Evolutionary conservation across 2,113 vertebrate species (phyloP), one percentile per base, ranked within the genome.

Genomic region (Blennius ocellaris): DNA sequence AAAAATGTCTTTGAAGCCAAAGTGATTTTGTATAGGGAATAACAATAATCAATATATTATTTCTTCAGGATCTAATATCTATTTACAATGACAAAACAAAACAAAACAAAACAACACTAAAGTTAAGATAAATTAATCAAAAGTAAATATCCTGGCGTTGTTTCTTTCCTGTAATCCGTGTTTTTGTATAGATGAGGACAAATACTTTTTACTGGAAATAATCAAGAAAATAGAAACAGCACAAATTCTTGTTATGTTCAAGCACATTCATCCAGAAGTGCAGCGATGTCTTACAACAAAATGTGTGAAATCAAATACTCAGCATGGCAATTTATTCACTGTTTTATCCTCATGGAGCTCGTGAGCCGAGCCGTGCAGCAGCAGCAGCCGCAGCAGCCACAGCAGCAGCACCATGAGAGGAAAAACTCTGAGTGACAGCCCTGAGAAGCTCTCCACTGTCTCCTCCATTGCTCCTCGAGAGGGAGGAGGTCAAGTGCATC

Each of bases 401-500:
- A n/a, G n/a, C n/a, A n/a, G n/a, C n/a, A n/a, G 47, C 57, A 11
- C 11, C 51, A 62, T 11, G 67, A 72, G 65, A 71, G 75, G 60
- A 51, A 21, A 77, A 68, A 48, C 60, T 69, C 71, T 91, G 89
- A 93, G 73, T 88, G 92, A 89, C 90, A 89, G 88, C 77, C 80
- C 82, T 80, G 89, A 93, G 89, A 73, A 90, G 90, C 92, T 91
- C 91, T 93, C 89, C 81, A 87, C 79, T 66, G 76, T 90, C 89
- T 92, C 89, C 84, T 89, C 86, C 85, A 81, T 81, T 55, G 73
- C 84, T 89, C 85, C 87, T 91, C 67, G 65, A 93, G 89, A 91
- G 90, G 89, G 89, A 83, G 87, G 90, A 86, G 91, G 91, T 93
- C 93, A 94, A 94, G 92, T 93, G 90, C 71, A 43, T 79, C 87